Base-by-base conservation (phyloP, 2,797 vertebrate genomes). In the Parotocinclus haroldoi region DNA sequence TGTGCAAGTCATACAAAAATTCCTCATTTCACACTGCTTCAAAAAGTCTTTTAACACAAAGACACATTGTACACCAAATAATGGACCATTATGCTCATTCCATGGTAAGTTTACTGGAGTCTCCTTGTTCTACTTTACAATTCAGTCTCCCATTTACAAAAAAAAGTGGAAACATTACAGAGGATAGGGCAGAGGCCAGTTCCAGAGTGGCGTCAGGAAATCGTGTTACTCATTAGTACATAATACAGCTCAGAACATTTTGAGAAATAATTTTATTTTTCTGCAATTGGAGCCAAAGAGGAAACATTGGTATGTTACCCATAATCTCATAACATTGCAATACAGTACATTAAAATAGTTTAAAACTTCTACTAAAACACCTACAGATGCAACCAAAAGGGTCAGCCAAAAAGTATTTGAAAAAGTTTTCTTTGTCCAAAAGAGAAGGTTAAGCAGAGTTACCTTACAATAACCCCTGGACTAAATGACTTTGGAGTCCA, bases 101-200 rank as follows among this genome's bases (percentile, higher is more conserved):
- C 16, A 39, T 53, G 55, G 42, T 61, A 46, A 58, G 52, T 18
- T 12, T 52, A 63, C 68, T 64, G 18, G 52, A 63, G 54, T 64
- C 55, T 71, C 61, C 55, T 71, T 71, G 61, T 71, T 70, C 55
- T 52, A 13, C 46, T 58, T 62, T 63, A 10, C 53, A 51, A 27
- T 57, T 42, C 18, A 12, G 27, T 27, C 2, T 5, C 27, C 27
- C 27, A 48, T 46, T 11, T 50, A 61, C 36, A 50, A 40, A 48
- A 64, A 48, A 64, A 46, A n/a, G 49, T 66, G 17, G 51, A 66
- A 46, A 37, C 37, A n/a, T 40, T 49, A 66, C 42, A 66, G 54
- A 45, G 9, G 7, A 6, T 9, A 44, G 16, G 7, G 18, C 0
- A 57, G 46, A 18, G 45, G 7, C 27, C 8, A 9, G 12, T 5